A percentile compares a stretch with the other conserved stretches of the same genome.
Conservation (phyloP, 2,797 vertebrate species). For the Thunnus albacares region DNA sequence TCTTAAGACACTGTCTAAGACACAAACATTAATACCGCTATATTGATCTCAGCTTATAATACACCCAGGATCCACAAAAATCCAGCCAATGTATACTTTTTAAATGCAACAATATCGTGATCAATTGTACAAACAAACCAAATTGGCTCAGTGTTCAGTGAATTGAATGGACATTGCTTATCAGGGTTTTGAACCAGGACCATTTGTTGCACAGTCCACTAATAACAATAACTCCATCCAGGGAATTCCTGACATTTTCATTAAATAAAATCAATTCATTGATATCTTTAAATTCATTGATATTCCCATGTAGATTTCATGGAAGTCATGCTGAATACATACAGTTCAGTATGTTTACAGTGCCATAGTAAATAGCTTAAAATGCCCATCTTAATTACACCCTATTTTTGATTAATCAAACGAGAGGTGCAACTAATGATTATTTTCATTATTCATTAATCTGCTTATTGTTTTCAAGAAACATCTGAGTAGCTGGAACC, state of each 20-base stretch:
- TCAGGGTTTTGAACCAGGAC: conserved; percentile 15
- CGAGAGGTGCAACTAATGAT: neutral
- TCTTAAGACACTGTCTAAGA: conserved; percentile 68
- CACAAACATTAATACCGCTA: conserved; percentile 67
- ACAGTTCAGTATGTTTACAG: neutral
- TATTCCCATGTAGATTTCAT: neutral
- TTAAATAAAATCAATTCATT: conserved; percentile 4
- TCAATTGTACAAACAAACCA: conserved; percentile 56
- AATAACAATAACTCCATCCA: neutral
- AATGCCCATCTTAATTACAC: neutral
- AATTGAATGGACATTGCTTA: conserved; percentile 17
- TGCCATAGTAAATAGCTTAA: neutral
- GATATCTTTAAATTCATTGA: conserved; percentile 10
- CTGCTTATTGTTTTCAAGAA: neutral
- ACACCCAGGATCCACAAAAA: conserved; percentile 59
- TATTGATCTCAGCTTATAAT: conserved; percentile 67
- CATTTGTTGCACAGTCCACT: conserved; percentile 10
- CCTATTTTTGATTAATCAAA: neutral
- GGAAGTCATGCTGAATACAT: neutral
- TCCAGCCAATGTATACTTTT: conserved; percentile 45
- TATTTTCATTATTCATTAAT: neutral
- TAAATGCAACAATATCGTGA: conserved; percentile 49
- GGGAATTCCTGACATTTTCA: conserved; percentile 9
- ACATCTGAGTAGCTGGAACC: neutral
- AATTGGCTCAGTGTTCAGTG: conserved; percentile 39